Evolutionary conservation across 1,140 invertebrate genomes (phyloP), one percentile per base, ranked within the genome.

Genomic region (Ericerus pela): DNA sequence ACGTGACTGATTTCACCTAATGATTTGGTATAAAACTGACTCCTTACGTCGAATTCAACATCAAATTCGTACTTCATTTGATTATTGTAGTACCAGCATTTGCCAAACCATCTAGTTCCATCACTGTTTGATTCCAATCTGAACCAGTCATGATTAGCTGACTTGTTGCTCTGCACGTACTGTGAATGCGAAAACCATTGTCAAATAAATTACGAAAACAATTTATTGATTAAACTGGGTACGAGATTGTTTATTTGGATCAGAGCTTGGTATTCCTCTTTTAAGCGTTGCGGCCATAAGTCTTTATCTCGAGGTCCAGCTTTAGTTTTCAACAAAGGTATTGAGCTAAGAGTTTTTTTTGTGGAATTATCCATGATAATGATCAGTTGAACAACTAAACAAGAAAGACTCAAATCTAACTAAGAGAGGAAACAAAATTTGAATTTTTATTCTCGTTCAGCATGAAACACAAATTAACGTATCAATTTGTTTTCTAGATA

Each of bases 31-130:
- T n/a, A n/a, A n/a, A n/a, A n/a, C n/a, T n/a, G n/a, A n/a, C n/a
- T 20, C 81, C 86, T 87, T 75, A 95, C 90, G 75, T 99, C 96
- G 82, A 99, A 99, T 73, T 99, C 94, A 58, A 99, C 76, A 65
- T 97, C 92, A 75, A 99, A 99, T 72, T 95, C 91, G 69, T 95
- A 96, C 70, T 94, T 96, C 1, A 98, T 74, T 38, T 97, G 74
- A 67, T 99, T 87, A 60, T 99, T 92, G 63, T 96, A 89, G 64
- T 89, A 89, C 94, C 94, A 97, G 68, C 94, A 97, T 70, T 96
- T 96, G 30, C 94, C 94, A 75, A 99, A 99, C 96, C 96, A 99
- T 66, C 84, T 81, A 1, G 95, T 99, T 2, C 96, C 96, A 68
- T 89, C 91, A 69, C 95, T 95, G 70, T 98, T 98, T 0, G 93